Evolutionary conservation across 2,888 invertebrate species (phyloP).

Genomic region (Plagodis dolabraria): DNA sequence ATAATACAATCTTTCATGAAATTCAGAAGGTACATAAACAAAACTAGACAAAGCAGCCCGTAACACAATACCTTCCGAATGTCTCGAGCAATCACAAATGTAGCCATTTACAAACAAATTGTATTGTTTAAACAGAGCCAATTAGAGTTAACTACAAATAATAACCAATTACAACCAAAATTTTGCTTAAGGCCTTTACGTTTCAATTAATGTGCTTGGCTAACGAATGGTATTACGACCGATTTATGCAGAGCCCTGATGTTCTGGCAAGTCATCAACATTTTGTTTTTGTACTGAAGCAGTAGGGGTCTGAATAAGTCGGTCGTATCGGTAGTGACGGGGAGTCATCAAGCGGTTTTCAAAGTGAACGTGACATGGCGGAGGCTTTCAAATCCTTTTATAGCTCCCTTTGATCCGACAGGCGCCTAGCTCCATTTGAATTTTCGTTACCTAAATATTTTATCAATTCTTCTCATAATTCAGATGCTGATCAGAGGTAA

Average conservation of each 20-base stretch:
- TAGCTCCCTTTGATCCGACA: slow-evolving; percentile 9
- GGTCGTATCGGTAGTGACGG: slow-evolving; percentile 33
- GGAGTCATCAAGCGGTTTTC: slow-evolving; percentile 51
- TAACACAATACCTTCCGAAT: background rate
- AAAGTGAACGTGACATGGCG: slow-evolving; percentile 48
- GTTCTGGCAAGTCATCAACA: background rate
- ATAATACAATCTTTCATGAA: too few species aligned
- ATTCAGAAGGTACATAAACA: too few species aligned
- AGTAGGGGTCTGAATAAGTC: slow-evolving; percentile 24
- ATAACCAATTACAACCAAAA: slow-evolving; percentile 43
- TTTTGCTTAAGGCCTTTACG: slow-evolving; percentile 37
- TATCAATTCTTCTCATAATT: too few species aligned
- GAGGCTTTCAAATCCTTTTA: slow-evolving; percentile 41
- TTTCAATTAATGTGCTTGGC: slow-evolving; percentile 48
- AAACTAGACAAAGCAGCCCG: background rate
- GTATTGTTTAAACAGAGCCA: slow-evolving; percentile 18
- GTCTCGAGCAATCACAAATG: background rate
- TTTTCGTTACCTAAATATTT: too few species aligned
- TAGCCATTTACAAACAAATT: slow-evolving; percentile 2
- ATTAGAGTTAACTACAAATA: slow-evolving; percentile 29
- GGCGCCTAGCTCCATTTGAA: background rate
- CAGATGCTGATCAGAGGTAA: too few species aligned
- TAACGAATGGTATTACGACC: slow-evolving; percentile 37
- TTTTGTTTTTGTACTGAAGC: slow-evolving; percentile 10
- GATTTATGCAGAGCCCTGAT: slow-evolving; percentile 23